phyloP scores from a whole-genome alignment of 2,797 vertebrate genomes.

The Garrulus glandarius region DNA sequence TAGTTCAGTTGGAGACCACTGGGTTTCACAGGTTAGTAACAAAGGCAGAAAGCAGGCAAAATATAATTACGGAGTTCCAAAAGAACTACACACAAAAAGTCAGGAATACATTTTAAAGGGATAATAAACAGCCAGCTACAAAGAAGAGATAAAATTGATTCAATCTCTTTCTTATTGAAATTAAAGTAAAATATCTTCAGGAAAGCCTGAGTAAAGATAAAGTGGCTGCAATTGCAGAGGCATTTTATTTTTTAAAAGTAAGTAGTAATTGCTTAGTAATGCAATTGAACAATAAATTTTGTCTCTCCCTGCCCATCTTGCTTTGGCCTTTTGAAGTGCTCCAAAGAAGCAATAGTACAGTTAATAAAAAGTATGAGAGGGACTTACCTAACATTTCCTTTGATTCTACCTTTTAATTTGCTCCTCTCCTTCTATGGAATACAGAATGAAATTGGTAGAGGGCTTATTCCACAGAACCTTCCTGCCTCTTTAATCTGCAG shows the following conservation, averaged over 20 bases:
- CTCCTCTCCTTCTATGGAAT: constrained; percentile 71
- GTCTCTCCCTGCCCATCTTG: background rate
- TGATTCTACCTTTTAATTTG: constrained; percentile 50
- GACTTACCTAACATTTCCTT: constrained; percentile 17
- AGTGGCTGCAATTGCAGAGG: background rate
- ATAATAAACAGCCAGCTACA: constrained; percentile 26
- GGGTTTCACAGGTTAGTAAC: constrained; percentile 56
- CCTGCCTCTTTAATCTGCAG: constrained; percentile 81
- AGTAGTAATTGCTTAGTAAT: background rate
- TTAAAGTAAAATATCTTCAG: constrained; percentile 29
- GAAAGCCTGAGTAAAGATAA: background rate
- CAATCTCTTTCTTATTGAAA: constrained; percentile 9
- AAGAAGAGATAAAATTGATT: constrained; percentile 1
- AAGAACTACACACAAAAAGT: background rate
- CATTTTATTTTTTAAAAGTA: background rate
- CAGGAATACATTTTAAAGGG: constrained; percentile 36
- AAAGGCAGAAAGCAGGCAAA: background rate
- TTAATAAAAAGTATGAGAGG: background rate
- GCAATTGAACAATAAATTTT: background rate
- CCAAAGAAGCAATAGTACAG: background rate
- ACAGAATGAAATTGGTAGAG: constrained; percentile 71
- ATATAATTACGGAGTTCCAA: constrained; percentile 4
- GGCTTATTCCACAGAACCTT: constrained; percentile 65
- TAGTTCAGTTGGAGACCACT: constrained; percentile 59
- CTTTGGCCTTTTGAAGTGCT: background rate